A percentile compares a stretch with the other conserved stretches of the same genome.
These are phyloP conservation scores for Cyprinodon diabolis DNA, from an alignment of 2,797 vertebrate species.

Conservation along the genomic window DNA sequence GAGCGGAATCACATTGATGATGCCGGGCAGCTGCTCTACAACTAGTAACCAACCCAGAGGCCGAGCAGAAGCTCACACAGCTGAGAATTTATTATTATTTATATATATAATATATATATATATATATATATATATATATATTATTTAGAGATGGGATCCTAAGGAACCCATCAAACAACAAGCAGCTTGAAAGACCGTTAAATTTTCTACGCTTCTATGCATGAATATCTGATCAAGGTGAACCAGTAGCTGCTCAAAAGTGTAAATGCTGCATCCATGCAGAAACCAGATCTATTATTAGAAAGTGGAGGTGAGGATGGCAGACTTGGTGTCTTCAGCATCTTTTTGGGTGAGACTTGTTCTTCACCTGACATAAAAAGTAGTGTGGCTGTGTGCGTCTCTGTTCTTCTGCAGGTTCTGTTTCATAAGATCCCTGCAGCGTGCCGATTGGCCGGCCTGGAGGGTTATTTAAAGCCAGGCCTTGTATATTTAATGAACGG, in stretches of 20 bases:
- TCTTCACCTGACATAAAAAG: constrained; percentile 55
- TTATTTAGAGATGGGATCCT: too few species aligned
- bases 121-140: too few species aligned
- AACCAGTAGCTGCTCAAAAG: constrained; percentile 7
- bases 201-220: too few species aligned
- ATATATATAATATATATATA: too few species aligned
- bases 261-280: constrained; percentile 36
- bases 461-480: constrained; percentile 76
- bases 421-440: constrained; percentile 59
- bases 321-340: constrained; percentile 50
- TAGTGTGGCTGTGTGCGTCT: constrained; percentile 9
- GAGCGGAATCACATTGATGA: too few species aligned
- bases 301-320: constrained; percentile 29
- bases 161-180: too few species aligned
- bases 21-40: too few species aligned
- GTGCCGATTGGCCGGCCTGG: constrained; percentile 47
- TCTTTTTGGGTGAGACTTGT: constrained; percentile 23
- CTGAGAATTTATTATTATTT: too few species aligned
- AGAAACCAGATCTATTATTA: constrained; percentile 50
- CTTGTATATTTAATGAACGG: constrained; percentile 81
- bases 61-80: too few species aligned
- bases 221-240: background rate
- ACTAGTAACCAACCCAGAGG: too few species aligned
- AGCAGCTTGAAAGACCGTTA: too few species aligned
- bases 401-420: constrained; percentile 50